Conservation (phyloP, 1,140 invertebrate genomes). For the Teleopsis dalmanni region DNA sequence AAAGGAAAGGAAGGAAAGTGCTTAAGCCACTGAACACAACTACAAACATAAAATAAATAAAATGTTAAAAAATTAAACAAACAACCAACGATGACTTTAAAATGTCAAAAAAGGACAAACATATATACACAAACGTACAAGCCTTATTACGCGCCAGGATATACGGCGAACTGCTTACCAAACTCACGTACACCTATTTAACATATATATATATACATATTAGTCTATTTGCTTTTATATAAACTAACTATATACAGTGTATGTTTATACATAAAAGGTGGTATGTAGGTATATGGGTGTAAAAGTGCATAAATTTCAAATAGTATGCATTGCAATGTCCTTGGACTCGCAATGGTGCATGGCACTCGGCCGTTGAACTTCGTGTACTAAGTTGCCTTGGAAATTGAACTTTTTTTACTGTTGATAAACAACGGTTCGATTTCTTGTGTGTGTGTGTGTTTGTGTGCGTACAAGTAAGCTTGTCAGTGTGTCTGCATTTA, state of each 20-base stretch:
- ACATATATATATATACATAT: not conserved
- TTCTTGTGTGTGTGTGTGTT: not conserved
- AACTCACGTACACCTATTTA: not conserved
- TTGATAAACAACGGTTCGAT: not conserved
- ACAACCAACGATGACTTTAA: not conserved
- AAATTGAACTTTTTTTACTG: no score
- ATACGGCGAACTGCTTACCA: not conserved
- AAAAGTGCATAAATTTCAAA: not conserved
- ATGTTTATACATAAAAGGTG: not conserved
- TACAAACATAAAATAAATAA: conserved; percentile 1
- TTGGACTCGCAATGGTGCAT: conserved; percentile 23
- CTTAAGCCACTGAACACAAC: no score
- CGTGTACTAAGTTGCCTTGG: conserved; percentile 32
- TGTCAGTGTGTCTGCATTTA: not conserved
- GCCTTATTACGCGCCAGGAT: no score
- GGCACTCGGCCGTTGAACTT: conserved; percentile 33
- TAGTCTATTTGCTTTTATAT: no score
- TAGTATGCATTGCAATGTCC: conserved; percentile 22
- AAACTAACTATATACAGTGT: no score
- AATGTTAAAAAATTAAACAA: not conserved
- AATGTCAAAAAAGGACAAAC: not conserved
- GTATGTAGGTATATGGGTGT: conserved; percentile 1
- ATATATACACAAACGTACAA: not conserved
- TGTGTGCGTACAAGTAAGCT: not conserved
- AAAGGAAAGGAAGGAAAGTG: no score